Conservation (phyloP, 1,140 invertebrate species). For the Aphidius gifuensis region DNA sequence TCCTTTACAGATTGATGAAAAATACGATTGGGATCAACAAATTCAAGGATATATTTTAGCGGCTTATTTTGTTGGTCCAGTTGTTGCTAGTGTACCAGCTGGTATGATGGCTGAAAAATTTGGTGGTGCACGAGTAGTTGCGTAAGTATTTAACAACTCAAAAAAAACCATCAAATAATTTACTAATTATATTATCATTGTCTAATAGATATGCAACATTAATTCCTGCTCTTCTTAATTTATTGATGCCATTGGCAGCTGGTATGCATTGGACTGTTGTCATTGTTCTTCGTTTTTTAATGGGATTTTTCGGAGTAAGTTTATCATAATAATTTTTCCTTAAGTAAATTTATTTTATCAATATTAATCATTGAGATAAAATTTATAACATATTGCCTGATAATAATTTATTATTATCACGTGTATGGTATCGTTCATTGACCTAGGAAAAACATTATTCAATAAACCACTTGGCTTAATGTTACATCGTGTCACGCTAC, state of each 20-base stretch:
- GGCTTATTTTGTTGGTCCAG: slow-evolving; percentile 67
- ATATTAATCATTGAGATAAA: neutral
- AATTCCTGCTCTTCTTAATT: slow-evolving; percentile 67
- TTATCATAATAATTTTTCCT: slow-evolving; percentile 9
- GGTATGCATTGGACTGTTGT: slow-evolving; percentile 61
- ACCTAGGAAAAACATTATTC: too few relatives aligned
- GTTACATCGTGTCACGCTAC: too few relatives aligned
- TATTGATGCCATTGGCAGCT: slow-evolving; percentile 65
- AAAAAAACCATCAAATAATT: neutral
- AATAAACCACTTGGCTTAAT: too few relatives aligned
- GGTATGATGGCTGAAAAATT: slow-evolving; percentile 72
- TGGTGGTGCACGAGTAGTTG: slow-evolving; percentile 71
- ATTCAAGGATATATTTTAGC: slow-evolving; percentile 65
- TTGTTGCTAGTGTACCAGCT: slow-evolving; percentile 59
- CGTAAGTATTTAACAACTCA: slow-evolving; percentile 37
- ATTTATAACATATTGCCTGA: too few relatives aligned
- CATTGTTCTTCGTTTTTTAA: slow-evolving; percentile 62
- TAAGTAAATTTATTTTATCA: neutral
- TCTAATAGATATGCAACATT: slow-evolving; percentile 58
- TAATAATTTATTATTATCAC: too few relatives aligned
- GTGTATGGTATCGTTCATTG: too few relatives aligned
- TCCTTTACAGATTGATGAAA: slow-evolving; percentile 51
- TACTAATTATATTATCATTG: neutral
- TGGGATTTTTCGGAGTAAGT: slow-evolving; percentile 66
- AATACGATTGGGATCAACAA: slow-evolving; percentile 61